A percentile compares a stretch with the other conserved stretches of the same genome.
Conservation (phyloP, 2,113 vertebrate genomes). For the Oxygymnocypris stewartii region DNA sequence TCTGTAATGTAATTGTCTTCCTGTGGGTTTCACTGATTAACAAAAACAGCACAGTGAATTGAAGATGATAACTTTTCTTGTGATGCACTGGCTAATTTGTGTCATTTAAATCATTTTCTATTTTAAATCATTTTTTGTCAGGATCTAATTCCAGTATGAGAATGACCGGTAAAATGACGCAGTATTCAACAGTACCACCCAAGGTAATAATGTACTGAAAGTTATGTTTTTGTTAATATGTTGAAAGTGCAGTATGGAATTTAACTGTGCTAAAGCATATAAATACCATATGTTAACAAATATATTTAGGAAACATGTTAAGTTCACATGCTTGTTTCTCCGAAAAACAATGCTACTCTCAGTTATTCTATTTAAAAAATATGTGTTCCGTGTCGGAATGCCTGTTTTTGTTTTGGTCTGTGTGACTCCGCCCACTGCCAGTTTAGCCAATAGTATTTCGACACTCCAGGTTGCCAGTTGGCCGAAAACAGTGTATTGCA, state of each 20-base stretch:
- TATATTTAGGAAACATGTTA: too few relatives aligned
- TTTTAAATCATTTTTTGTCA: constrained; percentile 49
- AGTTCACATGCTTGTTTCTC: too few relatives aligned
- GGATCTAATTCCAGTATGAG: constrained; percentile 55
- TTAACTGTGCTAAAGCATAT: not conserved
- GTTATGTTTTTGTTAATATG: not conserved
- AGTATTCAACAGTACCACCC: constrained; percentile 48
- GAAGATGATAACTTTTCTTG: not conserved
- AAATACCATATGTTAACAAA: not conserved
- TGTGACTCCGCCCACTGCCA: not conserved
- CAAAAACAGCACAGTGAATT: not conserved
- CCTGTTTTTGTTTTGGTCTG: not conserved
- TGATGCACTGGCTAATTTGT: not conserved
- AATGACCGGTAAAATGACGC: constrained; percentile 55
- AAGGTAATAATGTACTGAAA: constrained; percentile 54
- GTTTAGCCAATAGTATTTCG: not conserved
- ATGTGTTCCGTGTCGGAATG: not conserved
- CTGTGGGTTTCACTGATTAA: not conserved
- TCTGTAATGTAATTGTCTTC: not conserved
- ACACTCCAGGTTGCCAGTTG: not conserved
- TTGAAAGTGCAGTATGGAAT: not conserved
- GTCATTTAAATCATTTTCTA: not conserved
- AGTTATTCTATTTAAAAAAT: not conserved
- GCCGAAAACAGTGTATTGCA: too few relatives aligned
- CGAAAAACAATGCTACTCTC: not conserved